Percentiles rank a stretch among this genome's conserved stretches.
These are phyloP conservation scores for Telmatherina bonti DNA, from an alignment of 2,797 vertebrate genomes.

Conservation along the genomic window DNA sequence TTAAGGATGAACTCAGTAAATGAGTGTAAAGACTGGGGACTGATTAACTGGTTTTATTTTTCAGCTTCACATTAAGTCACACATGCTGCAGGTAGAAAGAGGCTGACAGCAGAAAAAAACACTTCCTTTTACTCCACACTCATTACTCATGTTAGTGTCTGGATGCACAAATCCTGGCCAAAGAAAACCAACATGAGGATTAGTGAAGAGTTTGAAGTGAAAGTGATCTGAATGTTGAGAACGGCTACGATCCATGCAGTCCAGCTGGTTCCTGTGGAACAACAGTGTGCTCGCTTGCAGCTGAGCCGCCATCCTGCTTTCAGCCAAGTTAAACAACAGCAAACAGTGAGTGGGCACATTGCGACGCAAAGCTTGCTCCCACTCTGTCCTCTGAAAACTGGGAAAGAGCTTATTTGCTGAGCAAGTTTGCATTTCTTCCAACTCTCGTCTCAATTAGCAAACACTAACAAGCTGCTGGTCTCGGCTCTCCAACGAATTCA, in stretches of 20 bases:
- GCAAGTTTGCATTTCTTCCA: conserved; percentile 43
- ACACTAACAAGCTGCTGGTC: conserved; percentile 33
- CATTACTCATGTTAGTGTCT: conserved; percentile 62
- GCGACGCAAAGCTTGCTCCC: conserved; percentile 44
- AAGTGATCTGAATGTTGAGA: conserved; percentile 47
- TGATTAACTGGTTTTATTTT: conserved; percentile 66
- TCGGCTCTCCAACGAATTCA: conserved; percentile 9
- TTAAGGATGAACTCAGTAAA: no score
- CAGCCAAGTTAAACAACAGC: conserved; percentile 69
- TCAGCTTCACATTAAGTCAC: conserved; percentile 55
- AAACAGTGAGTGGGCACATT: conserved; percentile 63
- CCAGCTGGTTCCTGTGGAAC: conserved; percentile 33
- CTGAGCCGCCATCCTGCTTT: conserved; percentile 27
- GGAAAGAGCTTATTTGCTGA: conserved; percentile 48
- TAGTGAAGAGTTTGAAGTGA: conserved; percentile 35
- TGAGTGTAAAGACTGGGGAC: conserved; percentile 28
- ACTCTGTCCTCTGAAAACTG: conserved; percentile 52
- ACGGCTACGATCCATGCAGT: conserved; percentile 21
- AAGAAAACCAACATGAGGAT: no score
- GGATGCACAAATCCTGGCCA: conserved; percentile 18
- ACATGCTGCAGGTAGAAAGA: conserved; percentile 58
- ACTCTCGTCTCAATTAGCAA: conserved; percentile 55
- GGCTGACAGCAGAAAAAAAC: conserved; percentile 69
- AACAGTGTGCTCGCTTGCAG: conserved; percentile 35
- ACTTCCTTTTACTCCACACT: conserved; percentile 64